Conservation (phyloP, 2,888 invertebrate species). For the Nemoura dubitans region DNA sequence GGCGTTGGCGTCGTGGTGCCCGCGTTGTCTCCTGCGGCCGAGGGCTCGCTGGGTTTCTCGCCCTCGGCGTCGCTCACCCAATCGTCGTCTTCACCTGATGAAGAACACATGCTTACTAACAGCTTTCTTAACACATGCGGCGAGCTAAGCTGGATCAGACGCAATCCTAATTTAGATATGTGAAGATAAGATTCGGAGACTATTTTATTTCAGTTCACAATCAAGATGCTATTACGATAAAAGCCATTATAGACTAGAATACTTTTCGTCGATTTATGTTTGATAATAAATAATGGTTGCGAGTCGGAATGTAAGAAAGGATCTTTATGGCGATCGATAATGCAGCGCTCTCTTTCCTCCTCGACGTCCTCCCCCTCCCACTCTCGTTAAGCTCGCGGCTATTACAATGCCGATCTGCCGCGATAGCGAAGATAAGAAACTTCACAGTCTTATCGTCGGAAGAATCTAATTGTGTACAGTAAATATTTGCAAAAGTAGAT, state of each 20-base stretch:
- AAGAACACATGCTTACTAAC: constrained; percentile 21
- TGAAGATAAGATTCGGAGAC: not conserved
- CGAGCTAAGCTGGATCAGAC: not conserved
- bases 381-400: not conserved
- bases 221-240: constrained; percentile 7
- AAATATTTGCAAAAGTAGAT: not conserved
- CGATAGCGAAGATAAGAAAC: not conserved
- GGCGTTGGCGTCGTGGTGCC: constrained; percentile 56
- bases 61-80: constrained; percentile 60
- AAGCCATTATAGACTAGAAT: constrained; percentile 4
- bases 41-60: constrained; percentile 54
- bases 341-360: not conserved
- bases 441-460: not conserved
- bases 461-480: not conserved
- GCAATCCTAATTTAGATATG: not conserved
- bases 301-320: not conserved
- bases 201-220: constrained; percentile 7
- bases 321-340: not conserved
- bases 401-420: not conserved
- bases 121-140: not conserved
- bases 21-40: constrained; percentile 57
- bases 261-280: not conserved
- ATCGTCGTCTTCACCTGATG: constrained; percentile 61
- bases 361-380: no score
- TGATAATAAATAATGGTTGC: not conserved